Base-by-base conservation (phyloP, 1,140 invertebrate genomes). In the Druon quercuslanigerum region DNA sequence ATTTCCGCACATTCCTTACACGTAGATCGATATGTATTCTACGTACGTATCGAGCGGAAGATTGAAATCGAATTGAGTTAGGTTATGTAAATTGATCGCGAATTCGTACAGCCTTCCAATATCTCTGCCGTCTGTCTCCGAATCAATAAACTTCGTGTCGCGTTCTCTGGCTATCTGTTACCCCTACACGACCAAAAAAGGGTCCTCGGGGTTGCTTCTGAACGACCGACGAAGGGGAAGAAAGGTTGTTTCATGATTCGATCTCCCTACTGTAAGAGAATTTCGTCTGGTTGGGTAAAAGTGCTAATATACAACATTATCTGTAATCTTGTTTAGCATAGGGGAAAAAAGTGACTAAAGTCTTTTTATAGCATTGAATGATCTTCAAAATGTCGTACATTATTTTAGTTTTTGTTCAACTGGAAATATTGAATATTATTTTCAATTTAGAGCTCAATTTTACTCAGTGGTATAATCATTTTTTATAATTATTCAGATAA, bases 41-140 rank as follows among this genome's bases (percentile, higher is more conserved):
- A 66, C 25, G 60, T 66, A 66, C 60, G 60, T 66, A 66, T 66
- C 60, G 74, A 66, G 60, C 79, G 76, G 75, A 81, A 81, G 79
- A 81, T 81, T 81, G 79, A 81, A 79, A 79, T 82, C 80, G 80
- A 82, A 82, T 82, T 79, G 80, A 82, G 78, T 82, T 82, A 82
- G 75, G 80, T 82, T 82, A 82, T 82, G 80, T 82, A 82, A 82
- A 82, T 82, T 82, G 80, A 75, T 82, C 75, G 52, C 74, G 80
- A 82, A 82, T 79, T 82, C 75, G 80, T 76, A 78, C 77, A 56
- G 75, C 52, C 73, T 77, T 66, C 60, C 78, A 77, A 79, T 82
- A 77, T 79, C 71, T 77, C 74, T 73, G 46, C 71, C 76, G 66
- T 75, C 76, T 75, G 75, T 77, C 73, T 73, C 72, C 66, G 74